Evolutionary conservation across 2,797 vertebrate species (phyloP).

Genomic region (Carapus acus): DNA sequence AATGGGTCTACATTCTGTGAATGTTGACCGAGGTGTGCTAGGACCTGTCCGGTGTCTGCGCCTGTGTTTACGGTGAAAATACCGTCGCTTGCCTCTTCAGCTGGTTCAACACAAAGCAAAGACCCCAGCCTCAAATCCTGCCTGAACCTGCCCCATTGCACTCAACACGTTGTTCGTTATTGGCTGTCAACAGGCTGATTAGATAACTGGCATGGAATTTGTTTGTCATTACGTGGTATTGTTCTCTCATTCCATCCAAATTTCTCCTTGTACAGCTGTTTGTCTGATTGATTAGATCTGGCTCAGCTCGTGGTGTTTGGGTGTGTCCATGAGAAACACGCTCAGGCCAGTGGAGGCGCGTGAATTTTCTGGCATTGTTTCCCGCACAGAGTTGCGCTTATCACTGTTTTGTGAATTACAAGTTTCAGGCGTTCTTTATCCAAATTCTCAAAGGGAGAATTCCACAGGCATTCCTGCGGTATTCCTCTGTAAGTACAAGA

Average conservation of each 20-base stretch:
- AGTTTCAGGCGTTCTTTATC: not conserved
- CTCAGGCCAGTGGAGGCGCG: not conserved
- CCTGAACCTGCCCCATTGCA: slow-evolving; percentile 14
- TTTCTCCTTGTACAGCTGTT: slow-evolving; percentile 22
- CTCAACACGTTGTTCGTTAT: no score
- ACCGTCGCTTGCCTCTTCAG: no score
- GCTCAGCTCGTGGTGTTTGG: slow-evolving; percentile 18
- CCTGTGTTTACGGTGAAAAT: no score
- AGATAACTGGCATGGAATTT: no score
- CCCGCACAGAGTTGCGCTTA: slow-evolving; percentile 34
- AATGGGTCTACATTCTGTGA: no score
- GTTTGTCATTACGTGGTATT: slow-evolving; percentile 7
- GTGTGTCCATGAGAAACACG: slow-evolving; percentile 18
- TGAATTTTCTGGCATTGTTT: slow-evolving; percentile 25
- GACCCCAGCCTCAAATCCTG: slow-evolving; percentile 12
- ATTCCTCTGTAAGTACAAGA: slow-evolving; percentile 35
- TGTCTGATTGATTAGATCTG: slow-evolving; percentile 39
- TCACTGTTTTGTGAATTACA: slow-evolving; percentile 13
- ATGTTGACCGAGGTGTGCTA: no score
- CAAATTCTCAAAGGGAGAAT: slow-evolving; percentile 33
- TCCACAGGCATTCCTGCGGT: slow-evolving; percentile 54
- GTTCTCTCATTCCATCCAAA: slow-evolving; percentile 5
- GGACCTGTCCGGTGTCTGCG: no score
- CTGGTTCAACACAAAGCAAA: no score
- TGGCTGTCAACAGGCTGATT: no score